These are phyloP conservation scores for Drosophila emarginata DNA, from an alignment of 2,888 invertebrate genomes.

Conservation along the genomic window DNA sequence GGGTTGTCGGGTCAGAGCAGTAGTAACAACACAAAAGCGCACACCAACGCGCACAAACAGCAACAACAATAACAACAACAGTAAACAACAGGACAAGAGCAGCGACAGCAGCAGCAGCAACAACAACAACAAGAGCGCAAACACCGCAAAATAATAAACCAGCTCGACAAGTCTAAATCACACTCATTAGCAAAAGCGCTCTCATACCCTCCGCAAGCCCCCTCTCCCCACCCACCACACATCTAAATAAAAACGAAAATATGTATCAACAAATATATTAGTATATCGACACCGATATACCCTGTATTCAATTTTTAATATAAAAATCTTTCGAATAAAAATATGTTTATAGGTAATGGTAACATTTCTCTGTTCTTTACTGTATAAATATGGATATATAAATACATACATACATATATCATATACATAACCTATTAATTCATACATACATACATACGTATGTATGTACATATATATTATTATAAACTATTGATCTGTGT, in stretches of 20 bases:
- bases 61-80: conserved; percentile 44
- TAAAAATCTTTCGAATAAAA: background rate
- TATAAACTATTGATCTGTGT: too few relatives aligned
- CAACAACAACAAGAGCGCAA: conserved; percentile 73
- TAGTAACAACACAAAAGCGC: conserved; percentile 67
- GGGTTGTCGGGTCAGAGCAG: background rate
- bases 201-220: conserved; percentile 2
- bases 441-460: too few relatives aligned
- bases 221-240: conserved; percentile 32
- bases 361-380: too few relatives aligned
- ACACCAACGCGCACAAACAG: conserved; percentile 59
- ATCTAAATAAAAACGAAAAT: background rate
- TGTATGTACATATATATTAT: too few relatives aligned
- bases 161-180: conserved; percentile 77
- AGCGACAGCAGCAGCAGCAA: conserved; percentile 27
- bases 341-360: too few relatives aligned
- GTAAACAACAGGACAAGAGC: conserved; percentile 60
- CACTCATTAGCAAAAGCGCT: conserved; percentile 76
- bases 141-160: conserved; percentile 78
- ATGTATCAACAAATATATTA: background rate
- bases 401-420: too few relatives aligned
- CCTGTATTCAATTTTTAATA: background rate
- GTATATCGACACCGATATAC: background rate
- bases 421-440: too few relatives aligned
- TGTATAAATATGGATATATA: too few relatives aligned